Base-by-base conservation (phyloP, 2,797 vertebrate genomes). In the Pogonophryne albipinna region DNA sequence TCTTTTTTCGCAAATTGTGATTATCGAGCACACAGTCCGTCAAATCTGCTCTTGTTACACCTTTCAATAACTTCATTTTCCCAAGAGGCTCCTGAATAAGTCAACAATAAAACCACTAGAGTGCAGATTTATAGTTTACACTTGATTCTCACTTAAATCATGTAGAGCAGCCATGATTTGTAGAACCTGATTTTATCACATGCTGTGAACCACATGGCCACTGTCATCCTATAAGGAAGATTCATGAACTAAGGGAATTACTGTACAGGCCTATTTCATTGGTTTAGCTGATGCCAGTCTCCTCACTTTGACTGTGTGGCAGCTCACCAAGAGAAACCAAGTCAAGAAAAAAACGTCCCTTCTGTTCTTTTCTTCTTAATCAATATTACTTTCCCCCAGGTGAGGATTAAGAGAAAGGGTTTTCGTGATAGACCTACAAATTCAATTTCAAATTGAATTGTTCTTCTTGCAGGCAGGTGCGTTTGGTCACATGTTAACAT, bases 401-500 rank as follows among this genome's bases (percentile, higher is more conserved):
- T 90, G 81, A 88, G 91, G 91, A 91, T 94, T 92, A 94, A 91
- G 83, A 91, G 84, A 57, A 91, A 85, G 78, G 82, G 80, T 85
- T 89, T 93, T 83, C 78, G 83, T 91, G 92, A 91, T 91, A 89
- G 87, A 90, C 71, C 80, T 90, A 88, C 86, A 92, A 91, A 93
- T 93, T 91, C 84, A 87, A 91, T 93, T 91, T 87, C 75, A 91
- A 93, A 94, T 94, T 93, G 92, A 94, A 95, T 92, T 90, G 89
- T 93, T 93, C 81, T 90, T 93, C 91, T 94, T 13, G 74, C 90
- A 81, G 94, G 91, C 94, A 94, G 93, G 93, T 93, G 92, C 77
- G 82, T 95, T 95, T 92, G 92, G 92, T 94, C 92, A 93, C 91
- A 93, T 93, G 93, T 92, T 94, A 92, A 90, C 90, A 84, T 95